phyloP scores from a whole-genome alignment of 2,113 vertebrate species.

The Macrotus californicus region DNA sequence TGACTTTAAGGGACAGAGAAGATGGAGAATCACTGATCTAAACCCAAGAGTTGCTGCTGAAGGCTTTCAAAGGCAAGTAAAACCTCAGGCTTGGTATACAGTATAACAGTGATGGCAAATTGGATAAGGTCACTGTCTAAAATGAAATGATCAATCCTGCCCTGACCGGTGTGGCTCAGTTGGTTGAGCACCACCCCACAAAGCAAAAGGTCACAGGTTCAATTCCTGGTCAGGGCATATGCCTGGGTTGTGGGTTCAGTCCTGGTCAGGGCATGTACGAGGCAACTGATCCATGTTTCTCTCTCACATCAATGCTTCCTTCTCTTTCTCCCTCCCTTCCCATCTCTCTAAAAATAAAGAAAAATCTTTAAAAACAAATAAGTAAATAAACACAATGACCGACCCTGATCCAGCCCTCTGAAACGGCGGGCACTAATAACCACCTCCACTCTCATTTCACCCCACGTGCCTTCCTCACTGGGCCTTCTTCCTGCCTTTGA shows the following conservation, averaged over 20 bases:
- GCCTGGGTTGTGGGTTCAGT: no score
- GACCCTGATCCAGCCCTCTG: not conserved
- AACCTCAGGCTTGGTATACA: not conserved
- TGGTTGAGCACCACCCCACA: no score
- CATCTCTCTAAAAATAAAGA: no score
- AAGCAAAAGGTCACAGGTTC: no score
- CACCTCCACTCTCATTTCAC: not conserved
- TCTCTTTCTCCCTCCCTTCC: no score
- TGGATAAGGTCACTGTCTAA: not conserved
- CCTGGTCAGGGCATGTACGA: no score
- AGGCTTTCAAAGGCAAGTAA: not conserved
- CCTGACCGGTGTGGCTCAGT: no score
- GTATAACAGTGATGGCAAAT: not conserved
- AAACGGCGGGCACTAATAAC: not conserved
- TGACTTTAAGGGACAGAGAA: not conserved
- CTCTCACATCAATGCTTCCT: no score
- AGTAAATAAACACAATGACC: not conserved
- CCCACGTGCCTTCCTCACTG: not conserved
- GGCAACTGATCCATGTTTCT: no score
- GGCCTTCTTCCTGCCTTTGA: not conserved
- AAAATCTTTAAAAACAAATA: no score
- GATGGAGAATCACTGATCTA: not conserved
- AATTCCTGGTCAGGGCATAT: no score
- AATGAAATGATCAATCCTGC: not conserved
- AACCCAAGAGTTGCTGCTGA: not conserved